A percentile compares a stretch with the other conserved stretches of the same genome.
Evolutionary conservation across 2,113 vertebrate species (phyloP).

Genomic region (Apteryx owenii): DNA sequence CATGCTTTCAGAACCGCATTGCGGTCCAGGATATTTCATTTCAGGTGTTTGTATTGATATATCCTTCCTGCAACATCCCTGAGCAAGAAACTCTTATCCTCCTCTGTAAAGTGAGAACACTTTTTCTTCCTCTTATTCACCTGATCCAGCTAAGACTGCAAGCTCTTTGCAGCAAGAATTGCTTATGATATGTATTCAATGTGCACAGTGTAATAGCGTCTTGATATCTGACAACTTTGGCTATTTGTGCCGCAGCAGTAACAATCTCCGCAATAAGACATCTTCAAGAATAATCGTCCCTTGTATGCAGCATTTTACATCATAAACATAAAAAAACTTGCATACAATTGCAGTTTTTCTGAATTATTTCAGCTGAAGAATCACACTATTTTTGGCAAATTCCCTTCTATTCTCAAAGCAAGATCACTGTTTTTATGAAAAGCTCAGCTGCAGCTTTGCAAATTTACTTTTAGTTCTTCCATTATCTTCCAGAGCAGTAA

Average conservation of each 20-base stretch:
- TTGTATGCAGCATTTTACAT: background rate
- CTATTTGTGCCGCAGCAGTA: background rate
- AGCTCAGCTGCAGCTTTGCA: slow-evolving; percentile 54
- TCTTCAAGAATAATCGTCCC: background rate
- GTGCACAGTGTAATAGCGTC: rapidly evolving
- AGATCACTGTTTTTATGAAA: background rate
- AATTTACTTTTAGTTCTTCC: background rate
- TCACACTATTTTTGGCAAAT: slow-evolving; percentile 11
- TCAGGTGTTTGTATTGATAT: background rate
- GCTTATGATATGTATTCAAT: background rate
- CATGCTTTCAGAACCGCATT: background rate
- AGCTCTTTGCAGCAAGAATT: background rate
- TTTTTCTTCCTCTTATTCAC: background rate
- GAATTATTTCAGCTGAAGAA: background rate
- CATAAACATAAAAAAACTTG: slow-evolving; percentile 20
- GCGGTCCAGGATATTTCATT: background rate
- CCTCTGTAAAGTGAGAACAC: background rate
- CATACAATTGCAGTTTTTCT: background rate
- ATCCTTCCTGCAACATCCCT: background rate
- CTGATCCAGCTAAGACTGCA: background rate
- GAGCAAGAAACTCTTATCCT: background rate
- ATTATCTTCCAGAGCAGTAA: background rate
- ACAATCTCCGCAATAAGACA: background rate
- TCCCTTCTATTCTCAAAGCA: background rate
- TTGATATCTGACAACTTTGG: background rate